These are phyloP conservation scores for Fregetta grallaria DNA, from an alignment of 2,113 vertebrate species.

Conservation along the genomic window DNA sequence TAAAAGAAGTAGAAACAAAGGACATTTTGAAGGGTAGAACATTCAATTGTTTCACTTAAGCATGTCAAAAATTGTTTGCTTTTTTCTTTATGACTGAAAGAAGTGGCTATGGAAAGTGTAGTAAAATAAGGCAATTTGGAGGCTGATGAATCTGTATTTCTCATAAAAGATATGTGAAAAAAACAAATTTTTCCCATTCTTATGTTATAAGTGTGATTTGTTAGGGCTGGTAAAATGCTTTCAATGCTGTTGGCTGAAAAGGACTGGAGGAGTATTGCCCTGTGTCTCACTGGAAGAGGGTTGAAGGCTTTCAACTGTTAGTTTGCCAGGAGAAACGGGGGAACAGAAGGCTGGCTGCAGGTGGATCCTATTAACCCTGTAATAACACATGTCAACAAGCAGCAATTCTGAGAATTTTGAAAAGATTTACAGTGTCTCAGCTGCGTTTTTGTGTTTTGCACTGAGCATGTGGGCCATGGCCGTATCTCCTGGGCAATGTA, in stretches of 20 bases:
- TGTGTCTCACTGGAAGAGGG: neutral
- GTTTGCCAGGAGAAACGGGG: neutral
- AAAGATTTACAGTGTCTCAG: neutral
- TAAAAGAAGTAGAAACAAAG: neutral
- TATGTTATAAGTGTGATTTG: neutral
- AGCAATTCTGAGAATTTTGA: neutral
- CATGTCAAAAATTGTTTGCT: neutral
- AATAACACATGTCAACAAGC: conserved; percentile 36
- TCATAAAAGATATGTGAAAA: neutral
- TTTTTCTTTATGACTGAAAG: neutral
- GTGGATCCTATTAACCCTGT: conserved; percentile 59
- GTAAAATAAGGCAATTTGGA: neutral
- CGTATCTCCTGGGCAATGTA: neutral
- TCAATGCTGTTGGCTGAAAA: neutral
- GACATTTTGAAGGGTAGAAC: neutral
- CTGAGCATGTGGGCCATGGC: neutral
- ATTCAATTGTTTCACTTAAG: neutral
- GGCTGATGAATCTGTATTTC: neutral
- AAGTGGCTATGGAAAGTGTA: neutral
- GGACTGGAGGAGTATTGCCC: neutral
- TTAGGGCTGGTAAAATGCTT: neutral
- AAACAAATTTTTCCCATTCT: neutral
- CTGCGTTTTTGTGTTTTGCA: neutral
- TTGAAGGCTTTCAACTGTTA: neutral
- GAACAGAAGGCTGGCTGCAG: neutral